phyloP scores from a whole-genome alignment of 2,888 invertebrate genomes.

The Amphipoea lucens region DNA sequence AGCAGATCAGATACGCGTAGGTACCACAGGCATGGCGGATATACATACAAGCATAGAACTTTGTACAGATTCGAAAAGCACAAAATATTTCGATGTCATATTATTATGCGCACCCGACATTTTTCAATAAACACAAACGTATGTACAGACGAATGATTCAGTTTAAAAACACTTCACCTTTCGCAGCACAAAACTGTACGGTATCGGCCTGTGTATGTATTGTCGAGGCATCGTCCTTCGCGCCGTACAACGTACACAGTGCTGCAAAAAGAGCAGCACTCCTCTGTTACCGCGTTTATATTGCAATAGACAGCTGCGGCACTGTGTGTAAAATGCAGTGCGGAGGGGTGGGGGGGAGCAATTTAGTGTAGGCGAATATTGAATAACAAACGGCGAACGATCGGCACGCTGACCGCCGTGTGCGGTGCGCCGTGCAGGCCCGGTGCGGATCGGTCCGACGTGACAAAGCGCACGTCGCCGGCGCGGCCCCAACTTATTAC shows the following conservation, averaged over 20 bases:
- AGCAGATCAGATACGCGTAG: neutral
- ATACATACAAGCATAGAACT: neutral
- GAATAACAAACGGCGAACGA: constrained; percentile 31
- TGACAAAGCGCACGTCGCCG: constrained; percentile 1
- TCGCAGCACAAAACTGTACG: neutral
- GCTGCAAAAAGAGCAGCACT: constrained; percentile 10
- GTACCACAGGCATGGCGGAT: neutral
- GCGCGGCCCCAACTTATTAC: constrained; percentile 3
- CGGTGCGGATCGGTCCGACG: neutral
- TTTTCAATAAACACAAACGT: neutral
- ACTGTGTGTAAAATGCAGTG: constrained; percentile 11
- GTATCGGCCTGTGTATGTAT: neutral
- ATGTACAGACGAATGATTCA: neutral
- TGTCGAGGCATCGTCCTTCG: neutral
- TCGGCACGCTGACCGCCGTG: neutral
- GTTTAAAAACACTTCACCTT: constrained; percentile 27
- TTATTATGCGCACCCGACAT: neutral
- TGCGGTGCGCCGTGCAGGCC: neutral
- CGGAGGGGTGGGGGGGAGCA: neutral
- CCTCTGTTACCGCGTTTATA: constrained; percentile 13
- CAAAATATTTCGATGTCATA: neutral
- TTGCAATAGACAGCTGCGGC: constrained; percentile 14
- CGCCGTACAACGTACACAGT: neutral
- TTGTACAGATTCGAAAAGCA: neutral
- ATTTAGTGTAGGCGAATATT: constrained; percentile 28